phyloP scores from a whole-genome alignment of 2,888 invertebrate genomes.

The Orchesellides sinensis region DNA sequence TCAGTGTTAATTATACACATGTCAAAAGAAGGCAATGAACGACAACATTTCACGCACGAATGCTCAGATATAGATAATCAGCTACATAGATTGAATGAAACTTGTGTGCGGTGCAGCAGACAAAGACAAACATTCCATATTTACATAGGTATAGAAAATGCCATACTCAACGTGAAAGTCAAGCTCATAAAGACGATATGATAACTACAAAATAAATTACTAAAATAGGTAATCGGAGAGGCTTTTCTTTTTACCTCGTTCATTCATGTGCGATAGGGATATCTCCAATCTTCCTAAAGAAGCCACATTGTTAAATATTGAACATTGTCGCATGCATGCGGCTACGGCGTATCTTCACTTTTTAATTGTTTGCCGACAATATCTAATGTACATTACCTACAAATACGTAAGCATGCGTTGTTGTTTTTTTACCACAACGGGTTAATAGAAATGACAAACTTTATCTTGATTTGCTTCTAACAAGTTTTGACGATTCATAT shows the following conservation, averaged over 20 bases:
- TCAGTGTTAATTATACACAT: background rate
- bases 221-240: background rate
- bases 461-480: background rate
- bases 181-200: slow-evolving; percentile 27
- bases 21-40: background rate
- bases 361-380: slow-evolving; percentile 12
- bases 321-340: too few relatives aligned
- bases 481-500: too few relatives aligned
- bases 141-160: too few relatives aligned
- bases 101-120: too few relatives aligned
- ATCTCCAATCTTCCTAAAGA: background rate
- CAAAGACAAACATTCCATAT: too few relatives aligned
- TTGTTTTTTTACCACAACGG: background rate
- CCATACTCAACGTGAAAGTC: slow-evolving; percentile 54
- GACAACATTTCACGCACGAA: slow-evolving; percentile 39
- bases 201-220: background rate
- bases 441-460: background rate
- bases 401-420: background rate
- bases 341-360: slow-evolving; percentile 27
- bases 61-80: background rate
- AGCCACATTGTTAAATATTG: background rate
- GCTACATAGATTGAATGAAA: too few relatives aligned
- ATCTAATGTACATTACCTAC: background rate
- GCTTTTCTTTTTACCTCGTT: background rate
- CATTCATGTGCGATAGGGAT: background rate